Conservation (phyloP, 2,888 invertebrate species). For the Schizaphis graminum region DNA sequence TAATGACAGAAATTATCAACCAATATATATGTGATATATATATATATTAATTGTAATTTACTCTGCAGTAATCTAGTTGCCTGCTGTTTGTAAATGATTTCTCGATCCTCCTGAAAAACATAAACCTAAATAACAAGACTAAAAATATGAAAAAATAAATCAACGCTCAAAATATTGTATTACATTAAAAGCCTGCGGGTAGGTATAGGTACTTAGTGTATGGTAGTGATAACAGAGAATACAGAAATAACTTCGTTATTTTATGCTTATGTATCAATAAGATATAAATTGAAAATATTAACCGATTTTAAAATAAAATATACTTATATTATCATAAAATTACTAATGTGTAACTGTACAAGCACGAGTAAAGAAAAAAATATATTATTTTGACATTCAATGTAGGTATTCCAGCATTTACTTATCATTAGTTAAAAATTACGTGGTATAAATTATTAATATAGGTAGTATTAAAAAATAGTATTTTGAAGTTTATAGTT, state of each 20-base stretch:
- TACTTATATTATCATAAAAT: background rate
- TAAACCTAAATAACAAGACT: conserved; percentile 16
- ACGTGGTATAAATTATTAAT: background rate
- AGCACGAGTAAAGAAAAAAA: background rate
- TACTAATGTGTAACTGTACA: background rate
- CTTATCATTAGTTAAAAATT: background rate
- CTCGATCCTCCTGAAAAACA: background rate
- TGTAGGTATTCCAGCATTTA: background rate
- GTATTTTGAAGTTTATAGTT: background rate
- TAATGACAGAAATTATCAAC: background rate
- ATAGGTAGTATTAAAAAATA: background rate
- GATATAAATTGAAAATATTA: background rate
- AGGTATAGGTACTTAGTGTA: background rate
- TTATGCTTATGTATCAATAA: background rate
- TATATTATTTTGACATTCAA: background rate
- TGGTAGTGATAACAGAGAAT: background rate
- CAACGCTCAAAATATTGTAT: background rate
- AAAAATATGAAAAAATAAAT: background rate
- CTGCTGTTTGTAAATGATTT: background rate
- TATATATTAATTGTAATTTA: background rate
- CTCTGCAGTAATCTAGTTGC: background rate
- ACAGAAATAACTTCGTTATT: background rate
- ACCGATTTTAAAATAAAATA: background rate
- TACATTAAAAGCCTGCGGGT: background rate
- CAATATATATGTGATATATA: background rate